Evolutionary conservation across 2,888 invertebrate genomes (phyloP).

Genomic region (Andrena camellia): DNA sequence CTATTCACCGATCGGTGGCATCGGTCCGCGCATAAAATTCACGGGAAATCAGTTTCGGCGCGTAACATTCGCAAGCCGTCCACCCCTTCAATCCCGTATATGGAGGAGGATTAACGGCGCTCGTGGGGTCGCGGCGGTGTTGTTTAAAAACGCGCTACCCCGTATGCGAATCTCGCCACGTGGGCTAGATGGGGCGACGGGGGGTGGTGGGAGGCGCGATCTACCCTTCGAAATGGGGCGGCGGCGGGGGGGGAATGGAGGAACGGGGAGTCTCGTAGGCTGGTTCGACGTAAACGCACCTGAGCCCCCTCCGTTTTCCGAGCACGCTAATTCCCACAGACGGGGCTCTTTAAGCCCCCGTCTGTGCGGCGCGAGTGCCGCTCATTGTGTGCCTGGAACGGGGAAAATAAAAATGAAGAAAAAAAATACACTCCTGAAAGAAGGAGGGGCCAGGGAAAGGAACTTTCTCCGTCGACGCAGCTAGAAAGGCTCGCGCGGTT

Average conservation of each 20-base stretch:
- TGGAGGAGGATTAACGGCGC: constrained; percentile 60
- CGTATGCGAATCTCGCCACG: constrained; percentile 44
- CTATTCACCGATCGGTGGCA: neutral
- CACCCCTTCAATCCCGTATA: constrained; percentile 46
- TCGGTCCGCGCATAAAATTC: constrained; percentile 41
- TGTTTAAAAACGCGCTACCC: constrained; percentile 65
- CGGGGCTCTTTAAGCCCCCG: constrained; percentile 75
- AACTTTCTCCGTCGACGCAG: constrained; percentile 13
- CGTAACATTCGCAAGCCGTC: constrained; percentile 21
- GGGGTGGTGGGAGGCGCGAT: constrained; percentile 30
- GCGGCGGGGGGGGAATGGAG: constrained; percentile 35
- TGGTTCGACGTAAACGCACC: constrained; percentile 75
- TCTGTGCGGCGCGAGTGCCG: constrained; percentile 54
- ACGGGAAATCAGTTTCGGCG: constrained; percentile 46
- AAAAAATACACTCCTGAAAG: neutral
- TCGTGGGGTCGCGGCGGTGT: constrained; percentile 42
- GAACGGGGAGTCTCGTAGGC: constrained; percentile 46
- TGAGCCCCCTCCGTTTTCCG: constrained; percentile 75
- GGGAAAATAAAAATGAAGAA: constrained; percentile 17
- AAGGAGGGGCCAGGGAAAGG: neutral
- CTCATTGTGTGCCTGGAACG: constrained; percentile 53
- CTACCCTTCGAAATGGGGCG: constrained; percentile 3
- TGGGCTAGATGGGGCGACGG: constrained; percentile 24
- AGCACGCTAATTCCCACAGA: constrained; percentile 79
- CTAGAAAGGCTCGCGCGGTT: constrained; percentile 9